These are phyloP conservation scores for Peucedramus taeniatus DNA, from an alignment of 2,113 vertebrate genomes.

Conservation along the genomic window DNA sequence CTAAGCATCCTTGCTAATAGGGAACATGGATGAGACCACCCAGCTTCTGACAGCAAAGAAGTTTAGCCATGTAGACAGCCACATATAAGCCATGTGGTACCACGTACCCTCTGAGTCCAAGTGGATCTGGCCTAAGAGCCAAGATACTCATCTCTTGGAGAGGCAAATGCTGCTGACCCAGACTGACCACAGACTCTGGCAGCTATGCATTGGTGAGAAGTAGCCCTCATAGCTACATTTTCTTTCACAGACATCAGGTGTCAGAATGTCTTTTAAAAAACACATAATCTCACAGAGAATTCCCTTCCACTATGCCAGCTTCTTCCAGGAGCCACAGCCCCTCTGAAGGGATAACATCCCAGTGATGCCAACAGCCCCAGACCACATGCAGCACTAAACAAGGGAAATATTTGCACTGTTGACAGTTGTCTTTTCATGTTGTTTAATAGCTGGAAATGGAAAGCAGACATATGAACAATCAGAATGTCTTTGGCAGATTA, in stretches of 20 bases:
- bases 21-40: not conserved
- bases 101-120: not conserved
- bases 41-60: not conserved
- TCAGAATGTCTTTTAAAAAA: not conserved
- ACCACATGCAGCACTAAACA: not conserved
- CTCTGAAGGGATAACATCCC: not conserved
- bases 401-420: not conserved
- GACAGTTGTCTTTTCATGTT: not conserved
- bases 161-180: not conserved
- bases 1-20: not conserved
- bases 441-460: not conserved
- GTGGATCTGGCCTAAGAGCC: not conserved
- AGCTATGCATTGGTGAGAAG: not conserved
- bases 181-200: not conserved
- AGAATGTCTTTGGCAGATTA: not conserved
- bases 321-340: not conserved
- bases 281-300: not conserved
- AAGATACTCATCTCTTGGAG: not conserved
- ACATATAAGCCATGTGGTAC: not conserved
- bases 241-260: not conserved
- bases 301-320: not conserved
- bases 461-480: not conserved
- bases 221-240: not conserved
- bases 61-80: not conserved
- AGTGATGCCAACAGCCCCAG: not conserved